Evolutionary conservation across 2,113 vertebrate species (phyloP), one percentile per base, ranked within the genome.

Genomic region (Orientallactaga bullata): DNA sequence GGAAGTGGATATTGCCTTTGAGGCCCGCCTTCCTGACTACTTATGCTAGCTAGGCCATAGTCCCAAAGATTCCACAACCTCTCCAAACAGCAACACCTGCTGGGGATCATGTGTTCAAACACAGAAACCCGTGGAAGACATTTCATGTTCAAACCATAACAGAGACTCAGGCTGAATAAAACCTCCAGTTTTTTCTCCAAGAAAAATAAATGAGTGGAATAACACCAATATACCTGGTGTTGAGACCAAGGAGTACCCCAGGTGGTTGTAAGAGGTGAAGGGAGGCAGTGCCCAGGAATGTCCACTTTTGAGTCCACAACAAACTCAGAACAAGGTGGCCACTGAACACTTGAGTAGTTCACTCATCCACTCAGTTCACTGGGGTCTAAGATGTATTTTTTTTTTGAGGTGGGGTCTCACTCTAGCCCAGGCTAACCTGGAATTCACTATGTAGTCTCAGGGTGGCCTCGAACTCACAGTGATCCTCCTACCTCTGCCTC

Each of bases 101-200:
- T 28, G 32, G n/a, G 66, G 35, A 84, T 21, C 42, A 71, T 35
- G 71, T 58, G 66, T 55, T 85, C 65, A 26, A 69, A 55, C 65
- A 85, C 42, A 47, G 0, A 3, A 21, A 60, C 4, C 23, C 26
- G 13, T 2, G 18, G 76, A 51, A 16, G 26, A 65, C 26, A 39
- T 37, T 65, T 82, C 35, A 42, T 42, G 24, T 16, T 51, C 39
- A 84, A 47, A 32, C 28, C 20, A 51, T 28, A 16, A 51, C 39
- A 16, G n/a, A 81, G 78, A 82, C 26, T 47, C 37, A 71, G 88
- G 24, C 74, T 51, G 58, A 89, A 82, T 39, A 79, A 93, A 93
- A 93, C 73, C 39, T 55, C 66, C 39, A 32, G 30, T 30, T 9
- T 26, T 85, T 90, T 42, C 28, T 8, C 16, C 32, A 83, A 82